phyloP scores from a whole-genome alignment of 2,888 invertebrate species.

The Lithophane socia region DNA sequence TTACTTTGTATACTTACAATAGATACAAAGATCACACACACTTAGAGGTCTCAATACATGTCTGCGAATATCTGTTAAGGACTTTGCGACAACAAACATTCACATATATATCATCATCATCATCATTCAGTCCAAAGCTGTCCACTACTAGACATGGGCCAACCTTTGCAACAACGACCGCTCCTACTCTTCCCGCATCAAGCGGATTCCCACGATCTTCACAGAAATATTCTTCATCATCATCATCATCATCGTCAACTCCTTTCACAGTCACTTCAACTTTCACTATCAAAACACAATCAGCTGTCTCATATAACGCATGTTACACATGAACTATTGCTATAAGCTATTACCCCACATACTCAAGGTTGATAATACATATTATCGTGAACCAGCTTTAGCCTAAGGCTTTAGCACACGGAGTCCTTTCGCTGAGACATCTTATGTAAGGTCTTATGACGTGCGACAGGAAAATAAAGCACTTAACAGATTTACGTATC shows the following conservation, averaged over 20 bases:
- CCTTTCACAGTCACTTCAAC: not conserved
- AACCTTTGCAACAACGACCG: not conserved
- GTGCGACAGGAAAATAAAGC: conserved; percentile 43
- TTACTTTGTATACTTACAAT: conserved; percentile 19
- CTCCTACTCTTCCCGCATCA: not conserved
- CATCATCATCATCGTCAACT: not conserved
- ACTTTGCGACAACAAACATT: not conserved
- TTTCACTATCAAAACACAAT: conserved; percentile 37
- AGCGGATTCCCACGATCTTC: not conserved
- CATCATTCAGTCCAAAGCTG: not conserved
- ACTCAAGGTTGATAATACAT: conserved; percentile 67
- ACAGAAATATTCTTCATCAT: not conserved
- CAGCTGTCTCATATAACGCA: conserved; percentile 24
- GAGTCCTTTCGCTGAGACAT: conserved; percentile 60
- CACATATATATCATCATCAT: not conserved
- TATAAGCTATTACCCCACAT: conserved; percentile 65
- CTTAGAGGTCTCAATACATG: not conserved
- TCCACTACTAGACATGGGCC: not conserved
- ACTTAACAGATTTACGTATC: conserved; percentile 1
- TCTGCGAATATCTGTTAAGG: not conserved
- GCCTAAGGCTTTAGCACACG: conserved; percentile 54
- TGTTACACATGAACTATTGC: conserved; percentile 51
- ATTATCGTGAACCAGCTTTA: conserved; percentile 57
- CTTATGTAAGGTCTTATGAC: conserved; percentile 50
- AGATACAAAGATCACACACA: conserved; percentile 15